Percentiles rank a stretch among this genome's conserved stretches.
phyloP scores from a whole-genome alignment of 35 echinoderm and acorn worm species.

The Strongylocentrotus purpuratus region DNA sequence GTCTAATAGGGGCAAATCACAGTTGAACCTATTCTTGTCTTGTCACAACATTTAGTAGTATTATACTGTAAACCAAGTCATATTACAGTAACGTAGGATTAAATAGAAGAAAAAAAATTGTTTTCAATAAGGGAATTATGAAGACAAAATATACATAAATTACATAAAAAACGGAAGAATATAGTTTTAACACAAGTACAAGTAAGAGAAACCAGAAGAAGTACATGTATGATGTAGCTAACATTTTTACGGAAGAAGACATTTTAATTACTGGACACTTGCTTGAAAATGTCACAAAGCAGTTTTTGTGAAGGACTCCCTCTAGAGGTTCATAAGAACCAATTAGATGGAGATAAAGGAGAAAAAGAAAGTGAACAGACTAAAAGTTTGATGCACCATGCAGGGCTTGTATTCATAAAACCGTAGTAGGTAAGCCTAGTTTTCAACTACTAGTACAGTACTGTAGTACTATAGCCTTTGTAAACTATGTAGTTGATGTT shows the following conservation, averaged over 20 bases:
- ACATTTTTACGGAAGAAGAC: neutral
- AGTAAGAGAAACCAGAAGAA: neutral
- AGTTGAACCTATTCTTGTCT: neutral
- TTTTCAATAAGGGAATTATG: neutral
- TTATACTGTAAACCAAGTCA: neutral
- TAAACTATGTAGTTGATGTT: no score
- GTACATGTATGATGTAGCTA: neutral
- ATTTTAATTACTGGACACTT: neutral
- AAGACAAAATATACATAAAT: neutral
- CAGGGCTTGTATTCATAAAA: no score
- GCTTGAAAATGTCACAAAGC: neutral
- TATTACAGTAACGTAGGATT: no score
- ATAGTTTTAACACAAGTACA: neutral
- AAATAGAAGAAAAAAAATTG: neutral
- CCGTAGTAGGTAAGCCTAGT: no score
- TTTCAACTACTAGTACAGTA: no score
- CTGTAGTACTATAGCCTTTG: no score
- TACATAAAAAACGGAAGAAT: neutral
- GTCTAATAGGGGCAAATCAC: neutral
- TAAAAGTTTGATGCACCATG: neutral
- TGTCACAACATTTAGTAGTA: neutral
- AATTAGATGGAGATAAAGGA: neutral
- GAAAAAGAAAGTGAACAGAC: neutral
- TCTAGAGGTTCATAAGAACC: neutral
- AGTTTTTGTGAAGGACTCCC: neutral